Conservation (phyloP, 2,888 invertebrate genomes). For the Alitta virens region DNA sequence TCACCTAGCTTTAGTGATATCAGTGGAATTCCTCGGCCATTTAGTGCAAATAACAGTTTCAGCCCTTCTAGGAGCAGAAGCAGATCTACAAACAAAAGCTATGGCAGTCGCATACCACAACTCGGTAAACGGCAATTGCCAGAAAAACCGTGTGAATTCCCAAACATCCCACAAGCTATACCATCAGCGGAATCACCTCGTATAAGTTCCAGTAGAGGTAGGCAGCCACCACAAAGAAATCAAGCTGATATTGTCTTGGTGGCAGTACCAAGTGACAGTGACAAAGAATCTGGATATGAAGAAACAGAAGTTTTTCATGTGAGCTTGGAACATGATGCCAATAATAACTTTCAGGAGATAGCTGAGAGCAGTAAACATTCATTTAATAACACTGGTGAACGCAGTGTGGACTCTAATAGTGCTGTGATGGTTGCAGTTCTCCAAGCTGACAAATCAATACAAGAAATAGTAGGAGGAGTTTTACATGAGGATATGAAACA, state of each 20-base stretch:
- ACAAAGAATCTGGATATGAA: slow-evolving; percentile 21
- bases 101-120: too few relatives aligned
- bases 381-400: not conserved
- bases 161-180: too few relatives aligned
- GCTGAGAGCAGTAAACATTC: not conserved
- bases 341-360: not conserved
- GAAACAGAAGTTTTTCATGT: slow-evolving; percentile 1
- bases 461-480: slow-evolving; percentile 9
- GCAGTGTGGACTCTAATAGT: slow-evolving; percentile 7
- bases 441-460: slow-evolving; percentile 19
- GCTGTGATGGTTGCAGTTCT: slow-evolving; percentile 18
- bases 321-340: not conserved
- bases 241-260: not conserved
- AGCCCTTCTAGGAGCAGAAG: too few relatives aligned
- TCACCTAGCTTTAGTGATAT: too few relatives aligned
- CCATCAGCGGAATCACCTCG: too few relatives aligned
- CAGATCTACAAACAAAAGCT: too few relatives aligned
- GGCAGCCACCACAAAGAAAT: too few relatives aligned
- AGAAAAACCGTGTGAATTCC: too few relatives aligned
- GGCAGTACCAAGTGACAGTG: slow-evolving; percentile 4
- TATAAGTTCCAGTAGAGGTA: too few relatives aligned
- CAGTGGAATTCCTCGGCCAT: too few relatives aligned
- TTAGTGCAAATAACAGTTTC: too few relatives aligned
- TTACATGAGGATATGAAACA: not conserved
- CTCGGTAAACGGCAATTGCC: too few relatives aligned